A percentile compares a stretch with the other conserved stretches of the same genome.
phyloP scores from a whole-genome alignment of 2,888 invertebrate genomes.

The Agrotis segetum region DNA sequence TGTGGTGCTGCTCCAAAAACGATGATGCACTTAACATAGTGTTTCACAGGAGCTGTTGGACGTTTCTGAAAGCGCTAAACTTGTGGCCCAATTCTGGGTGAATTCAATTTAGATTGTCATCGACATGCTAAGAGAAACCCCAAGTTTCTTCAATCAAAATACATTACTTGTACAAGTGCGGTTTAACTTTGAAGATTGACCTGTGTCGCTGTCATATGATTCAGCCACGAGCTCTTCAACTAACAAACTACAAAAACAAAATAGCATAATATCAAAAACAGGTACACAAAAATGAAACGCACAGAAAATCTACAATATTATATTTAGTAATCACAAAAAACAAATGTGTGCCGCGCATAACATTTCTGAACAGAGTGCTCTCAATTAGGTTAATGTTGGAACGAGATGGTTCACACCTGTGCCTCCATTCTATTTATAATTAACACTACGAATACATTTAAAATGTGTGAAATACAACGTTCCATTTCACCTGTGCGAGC shows the following conservation, averaged over 20 bases:
- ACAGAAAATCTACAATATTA: conserved; percentile 26
- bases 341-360: conserved; percentile 33
- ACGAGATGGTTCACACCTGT: conserved; percentile 63
- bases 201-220: no score
- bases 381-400: conserved; percentile 62
- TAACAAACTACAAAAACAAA: not conserved
- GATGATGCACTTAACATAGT: no score
- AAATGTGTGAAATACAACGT: conserved; percentile 33
- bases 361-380: conserved; percentile 50
- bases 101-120: no score
- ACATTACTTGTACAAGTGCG: no score
- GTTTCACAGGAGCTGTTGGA: no score
- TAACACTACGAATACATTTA: conserved; percentile 39
- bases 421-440: conserved; percentile 61
- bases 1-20: no score
- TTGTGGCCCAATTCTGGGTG: no score
- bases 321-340: conserved; percentile 43
- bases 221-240: no score
- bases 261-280: not conserved
- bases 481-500: conserved; percentile 34
- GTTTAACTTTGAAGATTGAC: no score
- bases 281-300: conserved; percentile 17
- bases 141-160: no score
- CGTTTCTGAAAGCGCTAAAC: no score
- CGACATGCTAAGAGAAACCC: no score